A percentile compares a stretch with the other conserved stretches of the same genome.
These are phyloP conservation scores for Tauraco hartlaubi DNA, from an alignment of 2,797 vertebrate species.

Conservation along the genomic window DNA sequence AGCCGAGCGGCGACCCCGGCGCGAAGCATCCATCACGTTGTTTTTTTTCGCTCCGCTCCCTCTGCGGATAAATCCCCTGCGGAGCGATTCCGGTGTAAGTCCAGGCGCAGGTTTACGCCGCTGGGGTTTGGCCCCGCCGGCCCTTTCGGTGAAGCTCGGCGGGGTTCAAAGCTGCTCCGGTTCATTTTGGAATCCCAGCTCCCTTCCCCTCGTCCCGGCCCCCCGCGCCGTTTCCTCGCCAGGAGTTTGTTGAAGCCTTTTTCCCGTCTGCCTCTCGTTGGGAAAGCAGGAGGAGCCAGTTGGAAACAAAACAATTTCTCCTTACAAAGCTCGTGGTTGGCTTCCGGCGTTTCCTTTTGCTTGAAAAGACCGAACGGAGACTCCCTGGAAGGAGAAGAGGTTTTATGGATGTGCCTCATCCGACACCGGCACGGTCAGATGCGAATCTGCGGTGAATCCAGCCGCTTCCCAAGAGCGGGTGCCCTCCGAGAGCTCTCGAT, in stretches of 20 bases:
- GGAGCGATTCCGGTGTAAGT: too few relatives aligned
- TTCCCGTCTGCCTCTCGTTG: background rate
- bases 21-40: background rate
- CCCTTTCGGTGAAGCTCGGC: background rate
- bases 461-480: background rate
- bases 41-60: background rate
- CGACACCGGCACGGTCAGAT: background rate
- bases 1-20: background rate
- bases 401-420: background rate
- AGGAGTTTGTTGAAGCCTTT: background rate
- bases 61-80: background rate
- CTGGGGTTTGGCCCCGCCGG: background rate
- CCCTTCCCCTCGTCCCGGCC: background rate
- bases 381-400: background rate
- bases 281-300: background rate
- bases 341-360: background rate
- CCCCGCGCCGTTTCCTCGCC: background rate
- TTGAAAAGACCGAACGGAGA: background rate
- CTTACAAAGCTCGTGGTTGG: background rate
- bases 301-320: background rate
- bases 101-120: background rate
- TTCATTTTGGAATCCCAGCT: background rate
- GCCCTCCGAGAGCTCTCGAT: background rate
- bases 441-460: background rate
- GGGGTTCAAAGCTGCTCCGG: background rate